Evolutionary conservation across 2,113 vertebrate species (phyloP).

Genomic region (Leucopsar rothschildi): DNA sequence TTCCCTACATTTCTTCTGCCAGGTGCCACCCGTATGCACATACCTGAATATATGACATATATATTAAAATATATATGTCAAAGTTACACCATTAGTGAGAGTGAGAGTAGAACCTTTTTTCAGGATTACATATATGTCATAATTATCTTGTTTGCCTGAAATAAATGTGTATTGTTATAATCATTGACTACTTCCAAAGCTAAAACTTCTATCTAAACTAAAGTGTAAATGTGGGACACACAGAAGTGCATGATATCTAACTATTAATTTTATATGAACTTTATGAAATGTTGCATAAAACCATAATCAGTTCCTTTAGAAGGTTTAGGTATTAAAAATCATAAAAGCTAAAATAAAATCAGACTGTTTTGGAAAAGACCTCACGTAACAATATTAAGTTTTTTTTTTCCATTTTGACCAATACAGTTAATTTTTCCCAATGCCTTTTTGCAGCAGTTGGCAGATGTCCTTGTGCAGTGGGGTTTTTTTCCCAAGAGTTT

Average conservation of each 20-base stretch:
- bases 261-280: not conserved
- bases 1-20: not conserved
- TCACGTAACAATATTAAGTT: not conserved
- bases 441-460: not conserved
- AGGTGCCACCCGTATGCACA: not conserved
- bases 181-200: not conserved
- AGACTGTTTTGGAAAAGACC: not conserved
- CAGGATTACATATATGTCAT: not conserved
- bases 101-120: not conserved
- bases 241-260: not conserved
- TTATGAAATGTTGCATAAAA: not conserved
- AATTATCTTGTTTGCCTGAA: not conserved
- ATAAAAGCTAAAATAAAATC: not conserved
- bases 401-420: not conserved
- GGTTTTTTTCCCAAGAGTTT: not conserved
- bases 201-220: not conserved
- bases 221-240: not conserved
- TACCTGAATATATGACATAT: not conserved
- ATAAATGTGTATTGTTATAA: not conserved
- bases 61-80: not conserved
- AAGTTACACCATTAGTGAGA: not conserved
- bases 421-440: not conserved
- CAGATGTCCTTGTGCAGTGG: not conserved
- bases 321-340: not conserved
- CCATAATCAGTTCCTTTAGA: not conserved